phyloP scores from a whole-genome alignment of 2,888 invertebrate genomes.

The Asteroscopus sphinx region DNA sequence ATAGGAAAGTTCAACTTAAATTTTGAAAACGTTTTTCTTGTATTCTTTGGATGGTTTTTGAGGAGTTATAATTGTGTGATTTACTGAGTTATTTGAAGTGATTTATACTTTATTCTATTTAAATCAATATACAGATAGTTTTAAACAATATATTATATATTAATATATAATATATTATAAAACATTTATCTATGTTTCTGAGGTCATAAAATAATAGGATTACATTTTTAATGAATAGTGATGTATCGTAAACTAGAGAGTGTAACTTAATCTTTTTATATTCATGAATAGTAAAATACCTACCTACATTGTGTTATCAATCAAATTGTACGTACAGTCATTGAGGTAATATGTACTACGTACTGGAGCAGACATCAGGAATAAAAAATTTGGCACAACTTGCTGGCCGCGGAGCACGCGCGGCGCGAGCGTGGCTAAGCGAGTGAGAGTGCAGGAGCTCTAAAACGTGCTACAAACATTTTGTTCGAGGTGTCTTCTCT shows the following conservation, averaged over 20 bases:
- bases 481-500: too few species aligned
- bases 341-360: too few species aligned
- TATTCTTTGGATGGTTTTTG: slow-evolving; percentile 14
- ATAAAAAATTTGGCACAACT: too few species aligned
- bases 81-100: slow-evolving; percentile 10
- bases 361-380: too few species aligned
- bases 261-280: slow-evolving; percentile 22
- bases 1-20: slow-evolving; percentile 4
- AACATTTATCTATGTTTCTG: too few species aligned
- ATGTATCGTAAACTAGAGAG: slow-evolving; percentile 16
- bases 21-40: slow-evolving; percentile 9
- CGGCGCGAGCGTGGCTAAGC: too few species aligned
- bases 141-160: not conserved
- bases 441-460: too few species aligned
- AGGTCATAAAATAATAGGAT: too few species aligned
- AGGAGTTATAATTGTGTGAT: slow-evolving; percentile 11
- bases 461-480: too few species aligned
- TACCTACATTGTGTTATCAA: slow-evolving; percentile 15
- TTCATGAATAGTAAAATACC: slow-evolving; percentile 18
- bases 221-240: not conserved
- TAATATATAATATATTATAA: too few species aligned
- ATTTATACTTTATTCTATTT: slow-evolving; percentile 9
- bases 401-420: too few species aligned
- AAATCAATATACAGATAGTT: slow-evolving; percentile 20
- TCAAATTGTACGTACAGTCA: too few species aligned